Evolutionary conservation across 2,888 invertebrate genomes (phyloP).

Genomic region (Sclerodermus sp.): DNA sequence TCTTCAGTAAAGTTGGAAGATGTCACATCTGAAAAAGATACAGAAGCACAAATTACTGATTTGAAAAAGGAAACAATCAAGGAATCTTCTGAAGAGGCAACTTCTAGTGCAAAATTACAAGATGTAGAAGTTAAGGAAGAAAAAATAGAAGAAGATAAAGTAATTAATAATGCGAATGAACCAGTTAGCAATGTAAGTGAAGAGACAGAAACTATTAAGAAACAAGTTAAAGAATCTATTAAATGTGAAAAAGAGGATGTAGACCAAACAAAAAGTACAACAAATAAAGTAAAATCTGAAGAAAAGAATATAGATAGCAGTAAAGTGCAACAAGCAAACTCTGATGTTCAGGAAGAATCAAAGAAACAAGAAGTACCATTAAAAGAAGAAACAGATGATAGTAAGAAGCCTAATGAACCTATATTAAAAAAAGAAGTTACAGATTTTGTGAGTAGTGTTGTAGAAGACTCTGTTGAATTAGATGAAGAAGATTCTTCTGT

Average conservation of each 20-base stretch:
- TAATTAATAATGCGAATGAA: slow-evolving; percentile 12
- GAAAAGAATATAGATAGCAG: slow-evolving; percentile 5
- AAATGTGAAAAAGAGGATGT: slow-evolving; percentile 2
- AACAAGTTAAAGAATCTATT: slow-evolving; percentile 12
- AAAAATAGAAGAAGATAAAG: slow-evolving; percentile 22
- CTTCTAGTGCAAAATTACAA: slow-evolving; percentile 22
- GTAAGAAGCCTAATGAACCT: slow-evolving; percentile 37
- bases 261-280: slow-evolving; percentile 10
- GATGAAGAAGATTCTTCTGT: slow-evolving; percentile 53
- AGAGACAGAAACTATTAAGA: slow-evolving; percentile 12
- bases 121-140: slow-evolving; percentile 28
- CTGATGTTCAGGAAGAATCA: slow-evolving; percentile 23
- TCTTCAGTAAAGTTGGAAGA: too few species aligned
- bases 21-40: slow-evolving; percentile 17
- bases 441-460: slow-evolving; percentile 54
- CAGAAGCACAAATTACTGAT: slow-evolving; percentile 22
- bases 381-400: slow-evolving; percentile 31
- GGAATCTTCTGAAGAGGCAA: slow-evolving; percentile 27
- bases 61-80: slow-evolving; percentile 31
- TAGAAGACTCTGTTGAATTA: slow-evolving; percentile 57
- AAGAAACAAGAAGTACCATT: slow-evolving; percentile 27
- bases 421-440: slow-evolving; percentile 36
- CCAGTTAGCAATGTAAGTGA: slow-evolving; percentile 15
- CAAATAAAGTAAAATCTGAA: neutral
- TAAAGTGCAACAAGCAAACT: slow-evolving; percentile 14